A percentile compares a stretch with the other conserved stretches of the same genome.
These are phyloP conservation scores for Brachyptera risi DNA, from an alignment of 2,888 invertebrate genomes.

Conservation along the genomic window DNA sequence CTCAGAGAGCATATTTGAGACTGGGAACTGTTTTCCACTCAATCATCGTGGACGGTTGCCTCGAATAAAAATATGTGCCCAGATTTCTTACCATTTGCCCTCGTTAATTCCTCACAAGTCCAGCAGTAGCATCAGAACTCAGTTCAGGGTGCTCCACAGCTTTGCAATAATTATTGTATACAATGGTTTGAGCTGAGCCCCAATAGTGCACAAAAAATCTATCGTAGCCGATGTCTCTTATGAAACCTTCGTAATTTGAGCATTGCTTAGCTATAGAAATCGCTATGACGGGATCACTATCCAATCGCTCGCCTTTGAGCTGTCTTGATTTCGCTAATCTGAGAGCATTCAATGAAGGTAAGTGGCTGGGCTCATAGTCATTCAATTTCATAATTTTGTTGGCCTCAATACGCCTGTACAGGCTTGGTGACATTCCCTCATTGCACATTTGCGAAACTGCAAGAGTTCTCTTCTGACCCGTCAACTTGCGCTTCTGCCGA, in stretches of 20 bases:
- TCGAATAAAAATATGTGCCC: conserved; percentile 28
- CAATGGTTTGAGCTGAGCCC: conserved; percentile 14
- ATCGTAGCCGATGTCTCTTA: conserved; percentile 23
- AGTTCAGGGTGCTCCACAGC: conserved; percentile 26
- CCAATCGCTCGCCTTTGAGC: conserved; percentile 21
- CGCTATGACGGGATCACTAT: conserved; percentile 18
- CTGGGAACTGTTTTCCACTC: conserved; percentile 29
- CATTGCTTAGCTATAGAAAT: background rate
- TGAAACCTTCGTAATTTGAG: no score
- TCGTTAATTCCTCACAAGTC: conserved; percentile 27
- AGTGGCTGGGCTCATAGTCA: conserved; percentile 12
- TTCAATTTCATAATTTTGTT: conserved; percentile 14
- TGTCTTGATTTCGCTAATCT: conserved; percentile 1
- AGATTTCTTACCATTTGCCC: conserved; percentile 23
- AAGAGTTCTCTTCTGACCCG: conserved; percentile 3
- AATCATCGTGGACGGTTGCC: conserved; percentile 26
- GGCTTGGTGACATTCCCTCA: conserved; percentile 11
- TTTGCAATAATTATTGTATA: conserved; percentile 19
- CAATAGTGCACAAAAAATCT: conserved; percentile 21
- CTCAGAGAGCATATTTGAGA: conserved; percentile 33
- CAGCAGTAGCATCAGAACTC: conserved; percentile 30
- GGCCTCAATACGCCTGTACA: conserved; percentile 12
- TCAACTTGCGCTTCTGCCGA: conserved; percentile 13
- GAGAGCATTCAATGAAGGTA: conserved; percentile 10
- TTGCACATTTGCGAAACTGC: conserved; percentile 10